Conservation (phyloP, 2,113 vertebrate genomes). For the Eulemur macaco region DNA sequence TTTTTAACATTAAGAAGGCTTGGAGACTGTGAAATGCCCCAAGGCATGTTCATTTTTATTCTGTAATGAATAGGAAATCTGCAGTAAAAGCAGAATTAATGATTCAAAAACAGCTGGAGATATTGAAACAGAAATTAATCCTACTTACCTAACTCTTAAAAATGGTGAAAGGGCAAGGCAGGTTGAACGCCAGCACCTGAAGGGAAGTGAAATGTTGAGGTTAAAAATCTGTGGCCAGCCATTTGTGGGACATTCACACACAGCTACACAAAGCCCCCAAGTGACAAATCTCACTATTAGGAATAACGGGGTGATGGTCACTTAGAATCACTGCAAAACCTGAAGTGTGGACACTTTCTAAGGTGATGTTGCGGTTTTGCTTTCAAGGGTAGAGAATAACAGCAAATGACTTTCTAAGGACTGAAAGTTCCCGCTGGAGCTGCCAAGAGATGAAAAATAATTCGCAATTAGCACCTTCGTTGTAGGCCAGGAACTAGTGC, state of each 20-base stretch:
- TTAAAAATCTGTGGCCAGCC: neutral
- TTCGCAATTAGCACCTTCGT: neutral
- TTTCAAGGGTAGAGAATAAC: neutral
- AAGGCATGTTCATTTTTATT: slow-evolving; percentile 62
- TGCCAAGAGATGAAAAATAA: neutral
- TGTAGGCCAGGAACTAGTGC: neutral
- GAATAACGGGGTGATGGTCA: neutral
- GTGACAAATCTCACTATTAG: neutral
- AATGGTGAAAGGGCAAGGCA: neutral
- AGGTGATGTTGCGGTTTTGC: neutral
- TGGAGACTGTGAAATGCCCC: neutral
- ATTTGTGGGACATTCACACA: neutral
- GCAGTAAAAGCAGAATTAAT: slow-evolving; percentile 57
- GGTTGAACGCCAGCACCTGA: neutral
- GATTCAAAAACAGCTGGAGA: slow-evolving; percentile 68
- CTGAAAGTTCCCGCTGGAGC: neutral
- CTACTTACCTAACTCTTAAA: slow-evolving; percentile 66
- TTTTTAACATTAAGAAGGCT: neutral
- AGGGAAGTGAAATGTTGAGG: neutral
- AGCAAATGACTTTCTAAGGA: neutral
- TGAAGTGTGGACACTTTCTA: neutral
- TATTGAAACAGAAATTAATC: slow-evolving; percentile 77
- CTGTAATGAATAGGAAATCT: slow-evolving; percentile 62
- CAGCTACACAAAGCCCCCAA: neutral
- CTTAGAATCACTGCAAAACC: neutral